These are phyloP conservation scores for Zaprionus kolodkinae DNA, from an alignment of 1,140 invertebrate species.

Conservation along the genomic window DNA sequence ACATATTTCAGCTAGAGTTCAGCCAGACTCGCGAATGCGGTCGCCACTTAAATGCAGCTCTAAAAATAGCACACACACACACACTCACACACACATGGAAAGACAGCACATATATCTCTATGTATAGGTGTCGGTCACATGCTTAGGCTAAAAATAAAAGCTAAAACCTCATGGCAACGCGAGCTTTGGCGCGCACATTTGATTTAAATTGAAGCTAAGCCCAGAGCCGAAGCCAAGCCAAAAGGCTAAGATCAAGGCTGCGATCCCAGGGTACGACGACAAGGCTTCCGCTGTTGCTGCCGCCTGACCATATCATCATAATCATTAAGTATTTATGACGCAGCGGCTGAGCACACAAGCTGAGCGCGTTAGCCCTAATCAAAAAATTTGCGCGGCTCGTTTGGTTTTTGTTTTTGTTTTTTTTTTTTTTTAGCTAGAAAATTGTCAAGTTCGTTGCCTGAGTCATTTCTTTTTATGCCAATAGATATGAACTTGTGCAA, in stretches of 20 bases:
- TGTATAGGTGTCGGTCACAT: constrained; percentile 68
- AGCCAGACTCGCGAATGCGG: constrained; percentile 59
- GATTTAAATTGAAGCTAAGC: constrained; percentile 78
- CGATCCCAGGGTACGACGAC: constrained; percentile 30
- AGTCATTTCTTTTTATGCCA: constrained; percentile 60
- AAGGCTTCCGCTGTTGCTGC: constrained; percentile 35
- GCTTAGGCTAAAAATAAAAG: constrained; percentile 75
- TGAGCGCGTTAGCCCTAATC: constrained; percentile 51
- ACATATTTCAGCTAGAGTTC: constrained; percentile 78
- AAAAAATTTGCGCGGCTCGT: constrained; percentile 47
- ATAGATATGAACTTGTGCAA: not conserved
- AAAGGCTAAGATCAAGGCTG: constrained; percentile 61
- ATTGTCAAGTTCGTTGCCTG: constrained; percentile 66
- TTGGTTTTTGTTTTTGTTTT: too few species aligned
- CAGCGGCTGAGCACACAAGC: constrained; percentile 50
- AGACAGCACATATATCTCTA: constrained; percentile 8
- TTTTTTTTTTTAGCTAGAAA: constrained; percentile 70
- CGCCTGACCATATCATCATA: constrained; percentile 53
- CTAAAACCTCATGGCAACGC: constrained; percentile 51
- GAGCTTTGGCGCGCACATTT: constrained; percentile 71
- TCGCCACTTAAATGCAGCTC: constrained; percentile 75
- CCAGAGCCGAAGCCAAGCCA: constrained; percentile 42
- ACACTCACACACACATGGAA: constrained; percentile 35
- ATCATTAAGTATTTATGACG: constrained; percentile 80
- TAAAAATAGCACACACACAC: constrained; percentile 72